Evolutionary conservation across 1,140 invertebrate species (phyloP).

Genomic region (Drosophila truncata): DNA sequence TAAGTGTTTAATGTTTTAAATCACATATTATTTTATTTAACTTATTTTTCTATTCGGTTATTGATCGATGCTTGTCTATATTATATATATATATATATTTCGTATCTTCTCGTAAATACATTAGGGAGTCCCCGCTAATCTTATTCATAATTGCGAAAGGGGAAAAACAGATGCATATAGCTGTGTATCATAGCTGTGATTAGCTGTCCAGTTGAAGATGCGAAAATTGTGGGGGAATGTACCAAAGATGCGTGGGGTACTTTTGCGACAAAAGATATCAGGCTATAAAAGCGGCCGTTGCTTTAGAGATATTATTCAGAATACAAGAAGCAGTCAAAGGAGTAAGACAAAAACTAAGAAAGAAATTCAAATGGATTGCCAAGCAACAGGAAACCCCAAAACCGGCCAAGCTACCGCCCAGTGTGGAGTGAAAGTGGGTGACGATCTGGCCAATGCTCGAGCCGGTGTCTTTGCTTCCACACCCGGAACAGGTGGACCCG

Average conservation of each 20-base stretch:
- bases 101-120: not conserved
- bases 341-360: not conserved
- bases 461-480: constrained; percentile 64
- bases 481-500: constrained; percentile 42
- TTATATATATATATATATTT: no score
- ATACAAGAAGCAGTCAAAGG: not conserved
- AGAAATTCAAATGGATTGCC: constrained; percentile 70
- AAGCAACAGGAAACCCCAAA: constrained; percentile 44
- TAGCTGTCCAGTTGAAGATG: not conserved
- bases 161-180: constrained; percentile 17
- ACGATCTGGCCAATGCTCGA: constrained; percentile 39
- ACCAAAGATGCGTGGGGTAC: constrained; percentile 2
- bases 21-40: no score
- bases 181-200: constrained; percentile 10
- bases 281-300: constrained; percentile 50
- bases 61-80: no score
- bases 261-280: constrained; percentile 13
- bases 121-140: constrained; percentile 16
- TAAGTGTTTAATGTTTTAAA: no score
- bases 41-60: no score
- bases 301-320: constrained; percentile 21
- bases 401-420: constrained; percentile 52
- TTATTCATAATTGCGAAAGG: constrained; percentile 13
- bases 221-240: constrained; percentile 18
- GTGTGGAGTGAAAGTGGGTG: constrained; percentile 37